Conservation (phyloP, 2,113 vertebrate species). For the Paramisgurnus dabryanus region DNA sequence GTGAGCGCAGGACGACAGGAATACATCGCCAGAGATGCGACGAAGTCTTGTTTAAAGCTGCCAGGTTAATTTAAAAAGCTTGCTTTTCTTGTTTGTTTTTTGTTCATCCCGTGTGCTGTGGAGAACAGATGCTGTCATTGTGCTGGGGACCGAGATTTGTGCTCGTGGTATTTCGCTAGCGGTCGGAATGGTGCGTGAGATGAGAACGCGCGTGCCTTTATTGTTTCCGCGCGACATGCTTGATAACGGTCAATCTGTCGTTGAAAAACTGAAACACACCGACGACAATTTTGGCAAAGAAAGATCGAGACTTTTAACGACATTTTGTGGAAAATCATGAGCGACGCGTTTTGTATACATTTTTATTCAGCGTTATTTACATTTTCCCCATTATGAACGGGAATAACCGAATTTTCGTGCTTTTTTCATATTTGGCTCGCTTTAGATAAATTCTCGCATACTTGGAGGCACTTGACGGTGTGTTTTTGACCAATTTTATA, state of each 20-base stretch:
- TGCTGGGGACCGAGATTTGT: conserved; percentile 59
- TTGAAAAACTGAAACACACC: conserved; percentile 28
- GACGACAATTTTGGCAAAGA: conserved; percentile 33
- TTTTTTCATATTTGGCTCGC: neutral
- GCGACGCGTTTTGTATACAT: conserved; percentile 29
- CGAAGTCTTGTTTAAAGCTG: neutral
- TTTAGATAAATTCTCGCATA: conserved; percentile 1
- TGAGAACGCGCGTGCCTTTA: conserved; percentile 50
- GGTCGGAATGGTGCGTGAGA: conserved; percentile 63
- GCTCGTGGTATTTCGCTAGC: conserved; percentile 47
- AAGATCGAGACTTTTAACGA: conserved; percentile 19
- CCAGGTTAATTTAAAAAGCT: neutral
- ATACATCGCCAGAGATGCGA: conserved; percentile 15
- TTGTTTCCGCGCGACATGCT: conserved; percentile 37
- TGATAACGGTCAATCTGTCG: conserved; percentile 31
- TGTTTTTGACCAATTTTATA: conserved; percentile 20
- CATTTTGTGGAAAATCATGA: conserved; percentile 43
- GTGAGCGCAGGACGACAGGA: conserved; percentile 45
- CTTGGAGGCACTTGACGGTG: neutral
- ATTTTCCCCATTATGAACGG: conserved; percentile 5
- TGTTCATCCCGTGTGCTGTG: conserved; percentile 36
- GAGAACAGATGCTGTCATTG: conserved; percentile 68
- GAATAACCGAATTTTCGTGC: conserved; percentile 6
- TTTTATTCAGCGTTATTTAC: neutral
- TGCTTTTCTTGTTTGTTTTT: conserved; percentile 10